Conservation (phyloP, 2,113 vertebrate species). For the Kryptolebias marmoratus region DNA sequence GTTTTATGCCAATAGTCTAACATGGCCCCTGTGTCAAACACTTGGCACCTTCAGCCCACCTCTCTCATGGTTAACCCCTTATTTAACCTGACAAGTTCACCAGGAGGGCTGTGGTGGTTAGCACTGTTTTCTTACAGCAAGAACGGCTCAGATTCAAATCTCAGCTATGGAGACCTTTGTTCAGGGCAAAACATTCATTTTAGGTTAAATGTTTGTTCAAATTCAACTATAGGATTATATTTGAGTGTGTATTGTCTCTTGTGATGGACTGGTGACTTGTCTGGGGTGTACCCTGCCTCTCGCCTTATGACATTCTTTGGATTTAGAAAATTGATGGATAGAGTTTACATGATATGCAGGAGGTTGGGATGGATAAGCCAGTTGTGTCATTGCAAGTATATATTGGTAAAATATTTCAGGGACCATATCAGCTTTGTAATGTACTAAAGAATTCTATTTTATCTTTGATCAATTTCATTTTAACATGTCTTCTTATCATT, state of each 20-base stretch:
- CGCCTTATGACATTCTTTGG: neutral
- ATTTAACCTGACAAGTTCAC: constrained; percentile 54
- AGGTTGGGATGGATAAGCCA: no score
- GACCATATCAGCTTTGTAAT: neutral
- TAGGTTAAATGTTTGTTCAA: neutral
- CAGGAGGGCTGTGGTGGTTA: constrained; percentile 10
- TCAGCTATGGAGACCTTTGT: neutral
- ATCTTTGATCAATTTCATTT: neutral
- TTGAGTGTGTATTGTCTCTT: neutral
- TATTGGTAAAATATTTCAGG: no score
- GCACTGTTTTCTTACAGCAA: neutral
- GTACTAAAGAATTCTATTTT: neutral
- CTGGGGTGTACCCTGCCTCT: neutral
- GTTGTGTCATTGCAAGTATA: no score
- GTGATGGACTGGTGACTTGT: neutral
- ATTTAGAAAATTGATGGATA: neutral
- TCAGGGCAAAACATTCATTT: neutral
- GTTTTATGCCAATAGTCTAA: constrained; percentile 51
- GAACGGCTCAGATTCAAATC: neutral
- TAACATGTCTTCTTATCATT: neutral
- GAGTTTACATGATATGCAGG: no score
- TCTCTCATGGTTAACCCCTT: constrained; percentile 48
- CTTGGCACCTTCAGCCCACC: constrained; percentile 44
- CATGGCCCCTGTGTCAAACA: constrained; percentile 38
- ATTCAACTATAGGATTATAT: neutral